These are phyloP conservation scores for Trissoscelio sp. DNA, from an alignment of 2,888 invertebrate species.

Conservation along the genomic window DNA sequence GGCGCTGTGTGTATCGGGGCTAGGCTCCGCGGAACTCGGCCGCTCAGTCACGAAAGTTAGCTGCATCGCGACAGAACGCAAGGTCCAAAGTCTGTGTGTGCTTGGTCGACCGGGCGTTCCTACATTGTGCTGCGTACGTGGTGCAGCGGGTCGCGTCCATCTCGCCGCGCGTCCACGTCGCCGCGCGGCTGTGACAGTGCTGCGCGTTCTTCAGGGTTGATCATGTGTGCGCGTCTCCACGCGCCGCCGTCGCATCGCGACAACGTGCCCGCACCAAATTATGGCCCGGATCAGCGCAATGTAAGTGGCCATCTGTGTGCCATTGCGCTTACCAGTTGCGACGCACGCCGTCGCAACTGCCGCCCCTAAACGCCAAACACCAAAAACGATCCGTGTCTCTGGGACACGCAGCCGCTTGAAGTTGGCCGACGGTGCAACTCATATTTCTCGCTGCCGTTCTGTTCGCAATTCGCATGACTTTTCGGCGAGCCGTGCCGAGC, in stretches of 20 bases:
- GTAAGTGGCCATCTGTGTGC: conserved; percentile 15
- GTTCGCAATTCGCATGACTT: background rate
- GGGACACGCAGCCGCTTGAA: conserved; percentile 35
- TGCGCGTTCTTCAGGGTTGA: conserved; percentile 12
- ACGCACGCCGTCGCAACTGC: background rate
- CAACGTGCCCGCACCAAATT: conserved; percentile 20
- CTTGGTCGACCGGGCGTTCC: conserved; percentile 43
- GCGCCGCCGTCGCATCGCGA: conserved; percentile 29
- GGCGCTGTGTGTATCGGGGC: conserved; percentile 75
- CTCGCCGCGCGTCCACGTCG: background rate
- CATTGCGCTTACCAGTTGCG: background rate
- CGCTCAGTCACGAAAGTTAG: conserved; percentile 81
- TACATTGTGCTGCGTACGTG: conserved; percentile 24
- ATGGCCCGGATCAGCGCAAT: conserved; percentile 17
- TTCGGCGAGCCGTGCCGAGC: too few species aligned
- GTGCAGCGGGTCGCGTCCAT: background rate
- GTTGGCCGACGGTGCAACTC: conserved; percentile 29
- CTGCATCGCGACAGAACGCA: conserved; percentile 81
- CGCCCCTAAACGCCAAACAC: background rate
- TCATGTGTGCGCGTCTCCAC: conserved; percentile 38
- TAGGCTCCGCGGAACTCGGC: conserved; percentile 76
- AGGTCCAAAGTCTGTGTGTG: background rate
- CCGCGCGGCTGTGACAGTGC: conserved; percentile 18
- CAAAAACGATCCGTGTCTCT: background rate
- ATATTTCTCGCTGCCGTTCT: too few species aligned